Base-by-base conservation (phyloP, 2,797 vertebrate genomes). In the Coranthus polyacanthus region DNA sequence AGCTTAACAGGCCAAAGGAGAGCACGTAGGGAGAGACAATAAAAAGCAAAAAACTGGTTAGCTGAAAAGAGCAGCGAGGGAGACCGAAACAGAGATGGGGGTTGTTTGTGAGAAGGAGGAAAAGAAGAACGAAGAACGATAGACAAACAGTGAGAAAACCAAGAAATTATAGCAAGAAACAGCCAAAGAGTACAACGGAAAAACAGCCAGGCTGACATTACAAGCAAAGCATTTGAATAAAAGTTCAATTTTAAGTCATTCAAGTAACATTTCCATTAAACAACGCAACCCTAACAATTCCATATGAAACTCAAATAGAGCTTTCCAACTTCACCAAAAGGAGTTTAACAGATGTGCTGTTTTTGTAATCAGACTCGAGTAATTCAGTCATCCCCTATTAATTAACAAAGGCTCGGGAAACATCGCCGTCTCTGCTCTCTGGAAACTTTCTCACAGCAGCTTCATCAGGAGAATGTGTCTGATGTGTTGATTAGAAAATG, bases 1-100 rank as follows among this genome's bases (percentile, higher is more conserved):
- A 93, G 97, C 97, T 98, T 97, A 89, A 95, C 88, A 90, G 93
- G 93, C 88, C 94, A 95, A 95, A 95, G 93, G 85, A 94, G 91
- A 91, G 93, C 89, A 90, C 88, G 83, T 83, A 89, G 85, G 82
- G 85, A 92, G 86, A 94, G 90, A 95, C 94, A 95, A 95, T 93
- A 92, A 94, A 95, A 86, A 94, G 90, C 88, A 95, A 81, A 90
- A 83, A 83, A 85, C 82, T 80, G 76, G 92, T 95, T 94, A 94
- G 91, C 81, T 50, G 78, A 81, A 72, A 84, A 84, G 84, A 85
- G 85, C 75, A 57, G 87, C 70, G 34, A 72, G 79, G 78, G 81
- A 74, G 58, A 65, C 44, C 34, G 80, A 75, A 69, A 68, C 42
- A 71, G 78, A 81, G 67, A 41, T 36, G 51, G 43, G 43, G 41